A percentile compares a stretch with the other conserved stretches of the same genome.
Conservation (phyloP, 2,888 invertebrate species). For the Plebejus argus region DNA sequence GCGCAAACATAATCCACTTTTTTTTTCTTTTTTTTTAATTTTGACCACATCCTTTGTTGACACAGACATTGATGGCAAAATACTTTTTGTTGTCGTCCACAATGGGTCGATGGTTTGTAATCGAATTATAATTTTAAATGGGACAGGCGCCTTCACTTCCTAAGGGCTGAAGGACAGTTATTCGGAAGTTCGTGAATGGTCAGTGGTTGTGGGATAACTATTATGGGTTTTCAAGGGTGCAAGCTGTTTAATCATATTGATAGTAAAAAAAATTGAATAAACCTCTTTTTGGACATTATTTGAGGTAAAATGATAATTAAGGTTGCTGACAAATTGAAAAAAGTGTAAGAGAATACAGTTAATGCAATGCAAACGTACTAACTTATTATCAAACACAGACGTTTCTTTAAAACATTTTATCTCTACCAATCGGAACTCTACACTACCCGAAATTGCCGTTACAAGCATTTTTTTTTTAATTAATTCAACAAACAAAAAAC, state of each 20-base stretch:
- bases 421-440: too few species aligned
- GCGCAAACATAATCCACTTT: slow-evolving; percentile 64
- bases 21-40: slow-evolving; percentile 51
- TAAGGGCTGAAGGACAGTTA: slow-evolving; percentile 1
- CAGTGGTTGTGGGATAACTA: not conserved
- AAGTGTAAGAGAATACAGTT: not conserved
- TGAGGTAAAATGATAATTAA: not conserved
- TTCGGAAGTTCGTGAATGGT: slow-evolving; percentile 20
- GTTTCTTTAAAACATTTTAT: too few species aligned
- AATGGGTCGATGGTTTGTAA: slow-evolving; percentile 57
- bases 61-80: slow-evolving; percentile 79
- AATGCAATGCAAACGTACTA: too few species aligned
- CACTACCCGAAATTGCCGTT: too few species aligned
- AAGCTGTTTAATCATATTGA: not conserved
- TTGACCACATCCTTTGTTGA: slow-evolving; percentile 52
- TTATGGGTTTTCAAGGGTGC: not conserved
- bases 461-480: too few species aligned
- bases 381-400: too few species aligned
- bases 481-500: too few species aligned
- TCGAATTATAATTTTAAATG: slow-evolving; percentile 67
- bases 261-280: not conserved
- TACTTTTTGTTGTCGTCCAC: slow-evolving; percentile 61
- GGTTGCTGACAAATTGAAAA: not conserved
- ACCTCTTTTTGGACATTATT: too few species aligned
- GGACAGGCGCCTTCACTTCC: slow-evolving; percentile 35